These are phyloP conservation scores for Cebidichthys violaceus DNA, from an alignment of 2,113 vertebrate species.

Conservation along the genomic window DNA sequence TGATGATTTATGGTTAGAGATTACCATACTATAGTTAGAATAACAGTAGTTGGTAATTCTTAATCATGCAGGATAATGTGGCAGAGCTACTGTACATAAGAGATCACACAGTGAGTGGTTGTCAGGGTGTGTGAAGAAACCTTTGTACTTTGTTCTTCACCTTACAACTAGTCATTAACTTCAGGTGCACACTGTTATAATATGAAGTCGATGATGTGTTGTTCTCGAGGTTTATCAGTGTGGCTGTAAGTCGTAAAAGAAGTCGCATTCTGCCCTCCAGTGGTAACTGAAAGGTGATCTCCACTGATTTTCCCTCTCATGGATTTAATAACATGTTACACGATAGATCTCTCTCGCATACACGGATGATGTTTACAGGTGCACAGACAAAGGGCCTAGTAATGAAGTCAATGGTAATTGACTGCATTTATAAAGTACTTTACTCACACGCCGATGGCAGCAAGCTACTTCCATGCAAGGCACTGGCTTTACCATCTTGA, in stretches of 20 bases:
- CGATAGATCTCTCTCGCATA: background rate
- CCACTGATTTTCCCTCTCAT: background rate
- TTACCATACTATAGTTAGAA: background rate
- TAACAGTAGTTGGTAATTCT: background rate
- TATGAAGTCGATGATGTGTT: background rate
- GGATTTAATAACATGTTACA: background rate
- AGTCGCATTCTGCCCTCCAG: slow-evolving; percentile 12
- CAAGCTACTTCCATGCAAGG: background rate
- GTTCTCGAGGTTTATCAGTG: background rate
- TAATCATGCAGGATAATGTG: background rate
- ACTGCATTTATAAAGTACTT: background rate
- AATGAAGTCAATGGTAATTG: background rate
- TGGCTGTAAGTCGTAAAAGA: background rate
- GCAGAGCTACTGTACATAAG: background rate
- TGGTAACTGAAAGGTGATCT: slow-evolving; percentile 11
- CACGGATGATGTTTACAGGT: slow-evolving; percentile 3
- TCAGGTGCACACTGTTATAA: background rate
- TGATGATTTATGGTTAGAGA: background rate
- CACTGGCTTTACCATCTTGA: background rate
- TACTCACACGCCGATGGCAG: background rate
- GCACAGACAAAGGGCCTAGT: background rate
- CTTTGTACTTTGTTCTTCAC: slow-evolving; percentile 19
- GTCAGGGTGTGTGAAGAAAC: background rate
- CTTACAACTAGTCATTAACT: background rate
- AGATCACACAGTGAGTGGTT: background rate